Evolutionary conservation across 1,140 invertebrate species (phyloP).

Genomic region (Papilio polyxenes): DNA sequence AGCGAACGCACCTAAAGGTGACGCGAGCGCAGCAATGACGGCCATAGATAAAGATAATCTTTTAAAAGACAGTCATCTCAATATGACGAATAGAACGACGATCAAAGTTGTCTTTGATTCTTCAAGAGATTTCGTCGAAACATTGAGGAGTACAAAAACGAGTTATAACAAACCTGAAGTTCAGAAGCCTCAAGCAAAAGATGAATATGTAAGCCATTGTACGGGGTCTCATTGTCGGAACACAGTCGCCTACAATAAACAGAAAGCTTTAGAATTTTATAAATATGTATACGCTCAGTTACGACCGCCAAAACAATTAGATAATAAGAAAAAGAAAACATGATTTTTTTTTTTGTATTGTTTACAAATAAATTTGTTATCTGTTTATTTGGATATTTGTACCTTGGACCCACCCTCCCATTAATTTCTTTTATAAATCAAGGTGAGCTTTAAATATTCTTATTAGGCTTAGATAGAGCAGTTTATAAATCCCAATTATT

Average conservation of each 20-base stretch:
- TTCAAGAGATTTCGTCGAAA: slow-evolving; percentile 72
- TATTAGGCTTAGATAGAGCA: not conserved
- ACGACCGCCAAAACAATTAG: slow-evolving; percentile 57
- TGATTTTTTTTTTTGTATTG: slow-evolving; percentile 46
- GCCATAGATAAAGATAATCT: slow-evolving; percentile 71
- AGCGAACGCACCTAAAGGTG: slow-evolving; percentile 61
- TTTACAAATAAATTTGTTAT: slow-evolving; percentile 40
- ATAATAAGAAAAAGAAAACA: slow-evolving; percentile 52
- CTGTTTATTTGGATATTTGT: slow-evolving; percentile 34
- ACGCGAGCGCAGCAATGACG: slow-evolving; percentile 66
- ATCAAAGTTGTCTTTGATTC: slow-evolving; percentile 75
- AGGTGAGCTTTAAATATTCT: not conserved
- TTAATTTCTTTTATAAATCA: not conserved
- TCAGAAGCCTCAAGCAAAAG: slow-evolving; percentile 51
- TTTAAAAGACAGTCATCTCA: slow-evolving; percentile 67
- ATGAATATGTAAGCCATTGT: slow-evolving; percentile 63
- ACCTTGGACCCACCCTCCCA: not conserved
- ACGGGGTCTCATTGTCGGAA: slow-evolving; percentile 63
- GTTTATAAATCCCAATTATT: too few relatives aligned
- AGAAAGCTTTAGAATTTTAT: slow-evolving; percentile 77
- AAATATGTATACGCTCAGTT: slow-evolving; percentile 77
- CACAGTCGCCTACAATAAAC: slow-evolving; percentile 66
- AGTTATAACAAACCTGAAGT: slow-evolving; percentile 51
- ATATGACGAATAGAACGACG: slow-evolving; percentile 73
- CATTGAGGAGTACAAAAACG: slow-evolving; percentile 63